A percentile compares a stretch with the other conserved stretches of the same genome.
These are phyloP conservation scores for Chrysolina americana DNA, from an alignment of 2,888 invertebrate genomes.

Conservation along the genomic window DNA sequence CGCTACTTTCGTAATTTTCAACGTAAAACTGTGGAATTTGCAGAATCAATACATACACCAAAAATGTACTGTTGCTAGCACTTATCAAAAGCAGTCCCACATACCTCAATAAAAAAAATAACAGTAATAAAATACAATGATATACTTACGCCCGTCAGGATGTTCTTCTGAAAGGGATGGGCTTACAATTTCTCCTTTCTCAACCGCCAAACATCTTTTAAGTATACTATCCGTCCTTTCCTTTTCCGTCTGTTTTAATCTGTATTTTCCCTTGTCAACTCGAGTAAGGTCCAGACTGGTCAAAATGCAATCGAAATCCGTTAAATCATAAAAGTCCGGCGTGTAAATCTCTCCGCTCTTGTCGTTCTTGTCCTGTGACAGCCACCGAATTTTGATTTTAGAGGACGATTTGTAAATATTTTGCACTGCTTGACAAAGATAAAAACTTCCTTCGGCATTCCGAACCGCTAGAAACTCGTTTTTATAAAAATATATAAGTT, in stretches of 20 bases:
- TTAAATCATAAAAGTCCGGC: slow-evolving; percentile 91
- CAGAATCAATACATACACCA: too few relatives aligned
- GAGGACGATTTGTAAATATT: slow-evolving; percentile 90
- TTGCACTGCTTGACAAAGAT: slow-evolving; percentile 91
- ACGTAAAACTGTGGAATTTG: too few relatives aligned
- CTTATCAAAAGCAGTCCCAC: too few relatives aligned
- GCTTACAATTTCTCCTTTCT: slow-evolving; percentile 76
- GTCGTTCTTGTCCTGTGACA: slow-evolving; percentile 79
- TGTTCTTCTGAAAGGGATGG: slow-evolving; percentile 81
- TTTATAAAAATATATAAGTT: slow-evolving; percentile 90
- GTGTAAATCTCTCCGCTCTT: slow-evolving; percentile 60
- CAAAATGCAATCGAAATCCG: slow-evolving; percentile 90
- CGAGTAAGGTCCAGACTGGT: slow-evolving; percentile 86
- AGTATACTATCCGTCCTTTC: slow-evolving; percentile 87
- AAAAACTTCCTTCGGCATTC: slow-evolving; percentile 90
- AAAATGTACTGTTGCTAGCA: too few relatives aligned
- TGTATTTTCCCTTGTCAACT: slow-evolving; percentile 80
- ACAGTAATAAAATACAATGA: not conserved
- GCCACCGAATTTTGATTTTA: slow-evolving; percentile 91
- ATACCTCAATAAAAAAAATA: too few relatives aligned
- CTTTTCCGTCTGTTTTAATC: slow-evolving; percentile 81
- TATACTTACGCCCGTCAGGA: slow-evolving; percentile 85
- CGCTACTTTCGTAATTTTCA: too few relatives aligned
- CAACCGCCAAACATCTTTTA: slow-evolving; percentile 85
- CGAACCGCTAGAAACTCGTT: slow-evolving; percentile 93